Evolutionary conservation across 2,797 vertebrate genomes (phyloP).

Genomic region (Tokudaia muenninki): DNA sequence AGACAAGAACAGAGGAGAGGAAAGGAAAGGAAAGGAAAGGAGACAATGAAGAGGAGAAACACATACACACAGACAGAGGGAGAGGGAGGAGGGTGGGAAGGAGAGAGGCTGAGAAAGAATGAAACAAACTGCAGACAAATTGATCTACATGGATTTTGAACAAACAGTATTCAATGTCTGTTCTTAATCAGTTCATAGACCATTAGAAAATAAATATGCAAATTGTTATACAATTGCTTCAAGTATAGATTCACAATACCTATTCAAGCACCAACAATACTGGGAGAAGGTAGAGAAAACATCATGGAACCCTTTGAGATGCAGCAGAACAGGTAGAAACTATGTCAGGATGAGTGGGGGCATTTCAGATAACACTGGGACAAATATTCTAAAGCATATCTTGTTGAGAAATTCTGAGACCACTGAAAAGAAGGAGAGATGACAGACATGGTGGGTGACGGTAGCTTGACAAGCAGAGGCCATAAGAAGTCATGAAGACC

Average conservation of each 20-base stretch:
- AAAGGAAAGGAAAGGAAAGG: not conserved
- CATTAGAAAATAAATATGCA: not conserved
- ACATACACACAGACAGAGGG: no score
- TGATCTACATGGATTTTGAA: not conserved
- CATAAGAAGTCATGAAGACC: not conserved
- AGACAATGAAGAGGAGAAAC: no score
- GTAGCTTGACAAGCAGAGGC: not conserved
- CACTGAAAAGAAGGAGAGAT: not conserved
- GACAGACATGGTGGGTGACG: not conserved
- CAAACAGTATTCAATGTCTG: not conserved
- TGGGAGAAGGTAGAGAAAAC: not conserved
- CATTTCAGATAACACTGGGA: not conserved
- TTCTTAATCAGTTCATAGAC: not conserved
- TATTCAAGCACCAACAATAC: not conserved
- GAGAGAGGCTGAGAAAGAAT: not conserved
- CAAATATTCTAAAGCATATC: not conserved
- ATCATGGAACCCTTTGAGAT: not conserved
- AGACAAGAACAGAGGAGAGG: not conserved
- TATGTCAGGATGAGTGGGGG: not conserved
- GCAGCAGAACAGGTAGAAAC: not conserved
- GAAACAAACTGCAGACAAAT: not conserved
- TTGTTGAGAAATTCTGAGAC: not conserved
- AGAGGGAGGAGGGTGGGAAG: no score
- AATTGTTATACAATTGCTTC: not conserved
- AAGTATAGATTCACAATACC: not conserved